Evolutionary conservation across 2,113 vertebrate genomes (phyloP), one percentile per base, ranked within the genome.

Genomic region (Rafetus swinhoei): DNA sequence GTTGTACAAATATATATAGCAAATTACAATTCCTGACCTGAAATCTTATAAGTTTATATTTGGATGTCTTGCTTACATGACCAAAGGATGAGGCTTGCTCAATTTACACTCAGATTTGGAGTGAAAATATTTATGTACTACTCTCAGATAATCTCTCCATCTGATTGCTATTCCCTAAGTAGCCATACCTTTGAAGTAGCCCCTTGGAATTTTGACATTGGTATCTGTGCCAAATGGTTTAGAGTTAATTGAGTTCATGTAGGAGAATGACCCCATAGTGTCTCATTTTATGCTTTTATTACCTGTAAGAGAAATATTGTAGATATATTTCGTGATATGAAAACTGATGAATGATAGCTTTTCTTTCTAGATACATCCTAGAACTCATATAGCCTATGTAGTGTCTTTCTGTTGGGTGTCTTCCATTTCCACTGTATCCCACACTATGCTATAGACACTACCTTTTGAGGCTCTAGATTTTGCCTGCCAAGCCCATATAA

Each of bases 341-440:
- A 87, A 45, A 74, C 84, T 53, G 22, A n/a, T 21, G 35, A 8
- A 9, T 57, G 39, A 90, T n/a, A 53, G 90, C 81, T 93, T 0
- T 0, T 72, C 55, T 95, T 88, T 76, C 72, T 76, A 85, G 14
- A 80, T 0, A 0, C 88, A 3, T 45, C 50, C 54, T 76, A 56
- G 79, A 53, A 56, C 9, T 81, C n/a, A 35, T 54, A 18, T 79
- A 82, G 59, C 0, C 29, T 59, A 13, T 77, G 27, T 19, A 55
- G 12, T 81, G 54, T 29, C 69, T 96, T 91, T 87, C 74, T 90
- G 53, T 81, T 77, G 88, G 84, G 57, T 91, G 25, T 52, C 86
- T 56, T n/a, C 60, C 65, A 27, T 84, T 93, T 80, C 53, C 55
- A 24, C 83, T 96, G 85, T 90, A 82, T 0, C 35, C 10, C n/a